phyloP scores from a whole-genome alignment of 2,888 invertebrate genomes.

The Sarcophaga carnaria region DNA sequence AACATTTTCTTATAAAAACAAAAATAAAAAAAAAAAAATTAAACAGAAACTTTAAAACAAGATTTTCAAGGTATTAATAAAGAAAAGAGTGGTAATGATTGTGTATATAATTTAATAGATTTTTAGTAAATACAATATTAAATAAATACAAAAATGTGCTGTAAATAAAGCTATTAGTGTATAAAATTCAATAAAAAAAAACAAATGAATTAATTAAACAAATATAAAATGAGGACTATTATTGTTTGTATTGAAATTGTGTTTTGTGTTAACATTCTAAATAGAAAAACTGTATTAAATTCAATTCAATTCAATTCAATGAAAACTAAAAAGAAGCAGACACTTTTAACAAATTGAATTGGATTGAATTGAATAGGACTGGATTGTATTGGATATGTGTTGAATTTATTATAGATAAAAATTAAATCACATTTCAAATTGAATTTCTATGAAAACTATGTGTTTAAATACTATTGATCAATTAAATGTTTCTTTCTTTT shows the following conservation, averaged over 20 bases:
- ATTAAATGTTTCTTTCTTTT: constrained; percentile 48
- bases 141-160: constrained; percentile 66
- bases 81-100: neutral
- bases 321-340: constrained; percentile 4
- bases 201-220: neutral
- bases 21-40: constrained; percentile 8
- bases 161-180: constrained; percentile 74
- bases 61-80: constrained; percentile 45
- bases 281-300: neutral
- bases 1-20: neutral
- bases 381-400: too few relatives aligned
- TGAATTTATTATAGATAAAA: too few relatives aligned
- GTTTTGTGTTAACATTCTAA: neutral
- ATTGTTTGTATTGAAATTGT: constrained; percentile 32
- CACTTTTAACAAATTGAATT: neutral
- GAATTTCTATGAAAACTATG: constrained; percentile 11
- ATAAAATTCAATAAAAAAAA: constrained; percentile 34
- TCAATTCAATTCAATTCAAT: constrained; percentile 44
- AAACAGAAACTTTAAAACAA: constrained; percentile 42
- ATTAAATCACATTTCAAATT: constrained; percentile 18
- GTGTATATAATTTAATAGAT: constrained; percentile 34
- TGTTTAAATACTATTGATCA: constrained; percentile 14
- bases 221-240: neutral
- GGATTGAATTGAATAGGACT: too few relatives aligned
- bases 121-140: constrained; percentile 33